phyloP scores from a whole-genome alignment of 23 tunicate species.

The Halocynthia roretzi region DNA sequence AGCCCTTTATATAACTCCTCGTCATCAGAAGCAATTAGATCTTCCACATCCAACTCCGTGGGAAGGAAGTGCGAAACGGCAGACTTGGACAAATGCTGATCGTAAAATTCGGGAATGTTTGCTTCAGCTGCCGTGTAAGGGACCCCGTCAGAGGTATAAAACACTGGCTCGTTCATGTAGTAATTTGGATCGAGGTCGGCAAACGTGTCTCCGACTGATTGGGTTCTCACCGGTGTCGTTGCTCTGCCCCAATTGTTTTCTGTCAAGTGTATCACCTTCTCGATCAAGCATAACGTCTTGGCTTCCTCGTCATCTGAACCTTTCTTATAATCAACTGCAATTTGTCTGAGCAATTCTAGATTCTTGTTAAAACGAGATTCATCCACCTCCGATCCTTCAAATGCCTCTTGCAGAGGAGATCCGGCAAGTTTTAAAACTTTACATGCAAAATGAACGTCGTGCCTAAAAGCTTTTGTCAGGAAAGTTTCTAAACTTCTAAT shows the following conservation, averaged over 20 bases:
- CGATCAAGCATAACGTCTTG: conserved; percentile 6
- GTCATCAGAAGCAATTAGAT: conserved; percentile 22
- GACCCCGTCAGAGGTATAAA: conserved; percentile 58
- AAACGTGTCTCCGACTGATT: conserved; percentile 11
- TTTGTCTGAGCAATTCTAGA: neutral
- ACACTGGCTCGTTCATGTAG: conserved; percentile 59
- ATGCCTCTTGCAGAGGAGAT: conserved; percentile 4
- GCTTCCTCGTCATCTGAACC: neutral
- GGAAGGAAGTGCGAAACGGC: neutral
- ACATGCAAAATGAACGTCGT: conserved; percentile 6
- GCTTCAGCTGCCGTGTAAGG: conserved; percentile 87
- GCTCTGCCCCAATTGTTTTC: conserved; percentile 22
- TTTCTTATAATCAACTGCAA: conserved; percentile 7
- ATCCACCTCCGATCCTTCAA: neutral
- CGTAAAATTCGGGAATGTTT: conserved; percentile 60
- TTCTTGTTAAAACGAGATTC: neutral
- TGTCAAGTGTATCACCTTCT: conserved; percentile 4
- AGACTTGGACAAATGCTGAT: conserved; percentile 39
- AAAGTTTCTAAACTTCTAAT: neutral
- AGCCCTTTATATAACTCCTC: conserved; percentile 14
- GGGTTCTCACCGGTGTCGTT: neutral
- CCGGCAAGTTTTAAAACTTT: conserved; percentile 24
- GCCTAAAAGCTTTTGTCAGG: neutral
- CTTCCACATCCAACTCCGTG: neutral
- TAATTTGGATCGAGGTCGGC: conserved; percentile 22